Conservation (phyloP, 2,113 vertebrate species). For the Neolamprologus caudopunctatus region DNA sequence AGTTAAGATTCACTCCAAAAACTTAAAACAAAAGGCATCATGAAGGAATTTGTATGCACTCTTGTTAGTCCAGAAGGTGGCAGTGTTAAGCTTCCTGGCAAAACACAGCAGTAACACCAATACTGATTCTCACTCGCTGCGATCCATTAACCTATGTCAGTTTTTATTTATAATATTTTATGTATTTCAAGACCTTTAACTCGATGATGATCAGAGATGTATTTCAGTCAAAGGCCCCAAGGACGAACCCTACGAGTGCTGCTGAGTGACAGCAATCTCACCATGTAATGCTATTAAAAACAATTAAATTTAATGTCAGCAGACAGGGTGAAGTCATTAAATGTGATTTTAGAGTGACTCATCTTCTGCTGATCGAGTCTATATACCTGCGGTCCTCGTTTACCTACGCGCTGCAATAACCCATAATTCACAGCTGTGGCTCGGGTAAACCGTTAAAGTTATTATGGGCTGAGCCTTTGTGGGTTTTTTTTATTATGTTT, state of each 20-base stretch:
- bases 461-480: neutral
- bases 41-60: neutral
- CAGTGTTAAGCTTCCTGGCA: conserved; percentile 16
- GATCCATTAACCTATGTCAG: neutral
- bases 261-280: neutral
- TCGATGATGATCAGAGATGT: neutral
- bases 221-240: neutral
- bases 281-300: neutral
- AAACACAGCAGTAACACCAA: neutral
- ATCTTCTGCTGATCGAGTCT: neutral
- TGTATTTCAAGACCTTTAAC: neutral
- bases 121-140: neutral
- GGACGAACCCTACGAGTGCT: neutral
- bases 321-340: neutral
- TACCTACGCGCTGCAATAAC: neutral
- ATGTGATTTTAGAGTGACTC: neutral
- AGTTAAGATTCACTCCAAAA: neutral
- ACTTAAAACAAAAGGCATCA: neutral
- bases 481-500: rapidly evolving
- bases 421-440: neutral
- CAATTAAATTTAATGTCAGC: neutral
- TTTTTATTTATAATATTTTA: neutral
- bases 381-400: neutral
- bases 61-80: conserved; percentile 39
- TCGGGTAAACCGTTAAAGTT: neutral